A percentile compares a stretch with the other conserved stretches of the same genome.
Evolutionary conservation across 2,888 invertebrate species (phyloP).

Genomic region (Archaeoteleia sp.): DNA sequence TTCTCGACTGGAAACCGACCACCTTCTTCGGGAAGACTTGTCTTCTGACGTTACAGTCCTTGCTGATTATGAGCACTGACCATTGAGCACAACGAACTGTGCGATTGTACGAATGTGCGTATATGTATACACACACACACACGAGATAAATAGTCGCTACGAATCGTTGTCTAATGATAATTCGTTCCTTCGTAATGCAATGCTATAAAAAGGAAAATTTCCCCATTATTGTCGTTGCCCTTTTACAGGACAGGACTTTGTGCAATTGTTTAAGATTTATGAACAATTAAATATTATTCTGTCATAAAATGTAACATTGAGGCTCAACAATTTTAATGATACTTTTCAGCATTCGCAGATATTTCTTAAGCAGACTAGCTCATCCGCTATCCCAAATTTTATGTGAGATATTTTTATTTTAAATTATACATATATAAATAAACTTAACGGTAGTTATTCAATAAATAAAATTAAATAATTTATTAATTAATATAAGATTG

Average conservation of each 20-base stretch:
- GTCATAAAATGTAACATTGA: background rate
- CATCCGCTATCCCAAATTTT: too few species aligned
- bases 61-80: slow-evolving; percentile 27
- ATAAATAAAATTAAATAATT: too few species aligned
- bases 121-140: background rate
- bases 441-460: too few species aligned
- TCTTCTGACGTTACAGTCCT: slow-evolving; percentile 35
- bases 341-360: background rate
- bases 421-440: too few species aligned
- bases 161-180: slow-evolving; percentile 33
- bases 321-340: background rate
- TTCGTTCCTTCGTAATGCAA: slow-evolving; percentile 21
- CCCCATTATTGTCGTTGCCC: too few species aligned
- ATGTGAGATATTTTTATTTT: too few species aligned
- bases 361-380: too few species aligned
- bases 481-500: too few species aligned
- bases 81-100: slow-evolving; percentile 28
- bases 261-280: slow-evolving; percentile 10
- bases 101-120: slow-evolving; percentile 19
- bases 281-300: slow-evolving; percentile 12
- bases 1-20: slow-evolving; percentile 26
- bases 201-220: background rate
- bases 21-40: slow-evolving; percentile 39
- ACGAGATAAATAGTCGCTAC: slow-evolving; percentile 27
- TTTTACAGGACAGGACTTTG: too few species aligned